Base-by-base conservation (phyloP, 2,888 invertebrate species). In the Geophilus truncorum region DNA sequence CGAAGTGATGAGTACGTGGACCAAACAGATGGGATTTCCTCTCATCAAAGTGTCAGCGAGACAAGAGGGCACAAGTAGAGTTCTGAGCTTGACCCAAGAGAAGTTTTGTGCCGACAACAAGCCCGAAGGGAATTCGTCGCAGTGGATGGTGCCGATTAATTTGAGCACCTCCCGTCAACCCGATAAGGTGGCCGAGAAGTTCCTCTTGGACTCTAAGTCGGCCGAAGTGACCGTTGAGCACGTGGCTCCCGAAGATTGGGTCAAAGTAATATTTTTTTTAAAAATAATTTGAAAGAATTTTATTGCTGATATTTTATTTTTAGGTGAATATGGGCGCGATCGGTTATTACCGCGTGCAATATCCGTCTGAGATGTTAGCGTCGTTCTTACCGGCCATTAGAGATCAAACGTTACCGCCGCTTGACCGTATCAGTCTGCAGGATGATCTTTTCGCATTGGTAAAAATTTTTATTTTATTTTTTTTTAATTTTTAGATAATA, bases 1-100 rank as follows among this genome's bases (percentile, higher is more conserved):
- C 0, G 91, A 91, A 77, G 93, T 99, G 9, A 98, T 99, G 98
- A 93, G 94, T 7, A 94, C 95, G 23, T 99, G 98, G 98, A 98
- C 97, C 0, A 94, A 94, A 86, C 93, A 95, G 86, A 94, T 94
- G 91, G 98, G 98, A 57, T 98, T 95, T 86, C 98, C 98, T 0
- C 92, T 97, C 80, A 91, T 95, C 12, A 90, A 87, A 75, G 90
- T 87, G 25, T 81, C 82, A 23, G 84, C 85, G 79, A 83, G 82
- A 62, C 85, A 85, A 78, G 85, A 86, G n/a, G 87, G 86, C 5
- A 75, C 75, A 82, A 83, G 25, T 82, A 89, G 94, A 18, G 87
- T 92, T 9, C 86, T 97, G n/a, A 90, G 90, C 3, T 87, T 97
- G 62, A 90, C 90, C 0, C 96, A 97, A 86, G 91, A 92, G 84